Evolutionary conservation across 2,797 vertebrate genomes (phyloP), one percentile per base, ranked within the genome.

Genomic region (Enteromius thamalakanensis): DNA sequence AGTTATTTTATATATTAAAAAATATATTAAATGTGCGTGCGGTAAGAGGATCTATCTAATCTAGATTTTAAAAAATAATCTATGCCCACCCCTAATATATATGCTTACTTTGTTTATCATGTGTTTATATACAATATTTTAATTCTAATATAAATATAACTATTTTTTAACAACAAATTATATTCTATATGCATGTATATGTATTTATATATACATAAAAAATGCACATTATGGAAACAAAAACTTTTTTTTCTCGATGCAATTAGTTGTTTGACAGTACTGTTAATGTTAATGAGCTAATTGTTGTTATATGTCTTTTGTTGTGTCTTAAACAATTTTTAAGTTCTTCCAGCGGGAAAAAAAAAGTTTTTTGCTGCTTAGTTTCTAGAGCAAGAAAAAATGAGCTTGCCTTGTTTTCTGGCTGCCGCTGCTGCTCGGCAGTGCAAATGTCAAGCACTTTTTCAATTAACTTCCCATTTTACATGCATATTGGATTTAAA

Each of bases 381-480:
- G 14, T 79, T 60, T 53, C 5, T 53, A 79, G 14, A 79, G 62
- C 23, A 77, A 47, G 53, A 11, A 40, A 77, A 77, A 64, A 62
- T 65, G 17, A 12, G 21, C 12, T 81, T 74, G 51, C 17, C 64
- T 12, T 60, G 45, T 81, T 26, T 60, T 42, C 34, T 12, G 26
- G 21, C 53, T 69, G 40, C 19, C 65, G 19, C 29, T 42, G 19
- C 65, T 69, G 0, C 6, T 62, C 51, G 3, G 37, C 23, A 71
- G 75, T 49, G 65, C 40, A 78, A 78, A 83, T 78, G 74, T 78
- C 65, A 77, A 83, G 75, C 81, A 51, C 75, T 37, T 83, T 83
- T 77, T 83, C 21, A 78, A 83, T 83, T 62, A 83, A 62, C 75
- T 40, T 69, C 23, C 49, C 19, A 34, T 76, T 83, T 47, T 68